Evolutionary conservation across 1,140 invertebrate species (phyloP).

Genomic region (Drosophila pectinifera): DNA sequence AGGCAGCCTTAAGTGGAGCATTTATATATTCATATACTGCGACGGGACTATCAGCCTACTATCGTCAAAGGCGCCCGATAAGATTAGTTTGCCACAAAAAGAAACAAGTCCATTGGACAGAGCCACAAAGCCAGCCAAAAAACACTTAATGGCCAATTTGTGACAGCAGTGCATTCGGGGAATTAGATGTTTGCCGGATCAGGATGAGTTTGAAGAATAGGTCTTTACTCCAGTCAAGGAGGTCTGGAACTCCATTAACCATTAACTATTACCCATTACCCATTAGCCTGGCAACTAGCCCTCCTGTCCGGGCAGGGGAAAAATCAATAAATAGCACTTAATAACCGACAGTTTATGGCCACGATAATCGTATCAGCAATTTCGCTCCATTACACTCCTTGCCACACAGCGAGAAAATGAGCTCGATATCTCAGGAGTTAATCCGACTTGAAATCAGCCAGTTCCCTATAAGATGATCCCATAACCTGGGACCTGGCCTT

Average conservation of each 20-base stretch:
- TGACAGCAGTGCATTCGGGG: constrained; percentile 6
- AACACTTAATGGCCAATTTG: constrained; percentile 8
- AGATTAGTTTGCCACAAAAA: constrained; percentile 32
- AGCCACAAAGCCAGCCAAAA: background rate
- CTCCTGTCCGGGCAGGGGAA: too few species aligned
- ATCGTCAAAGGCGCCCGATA: constrained; percentile 38
- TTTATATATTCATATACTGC: constrained; percentile 8
- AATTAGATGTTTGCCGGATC: constrained; percentile 6
- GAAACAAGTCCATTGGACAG: constrained; percentile 25
- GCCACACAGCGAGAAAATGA: background rate
- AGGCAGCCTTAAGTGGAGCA: constrained; percentile 21
- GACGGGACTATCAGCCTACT: constrained; percentile 29
- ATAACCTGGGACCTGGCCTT: too few species aligned
- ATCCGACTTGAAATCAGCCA: too few species aligned
- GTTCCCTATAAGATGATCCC: too few species aligned
- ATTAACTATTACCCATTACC: background rate
- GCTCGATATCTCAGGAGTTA: too few species aligned
- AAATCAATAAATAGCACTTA: constrained; percentile 55
- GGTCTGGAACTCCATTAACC: background rate
- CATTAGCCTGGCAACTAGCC: constrained; percentile 1
- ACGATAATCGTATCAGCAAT: constrained; percentile 45
- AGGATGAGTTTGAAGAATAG: background rate
- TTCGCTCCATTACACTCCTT: background rate
- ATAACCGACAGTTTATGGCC: constrained; percentile 40
- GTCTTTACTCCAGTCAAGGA: background rate